These are phyloP conservation scores for Synaphobranchus kaupii DNA, from an alignment of 2,797 vertebrate genomes.

Conservation along the genomic window DNA sequence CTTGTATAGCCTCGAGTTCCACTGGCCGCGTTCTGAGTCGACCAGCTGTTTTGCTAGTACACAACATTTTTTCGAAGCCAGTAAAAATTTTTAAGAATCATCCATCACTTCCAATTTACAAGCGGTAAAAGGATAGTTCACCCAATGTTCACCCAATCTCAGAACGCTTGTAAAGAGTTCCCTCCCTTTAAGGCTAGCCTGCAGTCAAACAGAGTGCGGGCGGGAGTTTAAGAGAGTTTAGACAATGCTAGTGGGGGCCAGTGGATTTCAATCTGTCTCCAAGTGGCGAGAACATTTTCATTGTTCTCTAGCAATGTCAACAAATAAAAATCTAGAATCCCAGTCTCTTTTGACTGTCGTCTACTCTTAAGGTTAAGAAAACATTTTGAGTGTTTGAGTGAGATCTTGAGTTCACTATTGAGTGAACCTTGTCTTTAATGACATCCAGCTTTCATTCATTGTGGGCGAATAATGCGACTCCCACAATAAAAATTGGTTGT, in stretches of 20 bases:
- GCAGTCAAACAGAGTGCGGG: neutral
- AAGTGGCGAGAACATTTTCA: neutral
- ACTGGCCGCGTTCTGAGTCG: neutral
- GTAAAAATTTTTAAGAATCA: neutral
- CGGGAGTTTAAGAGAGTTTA: neutral
- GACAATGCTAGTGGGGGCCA: neutral
- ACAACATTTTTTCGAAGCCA: neutral
- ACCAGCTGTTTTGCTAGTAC: neutral
- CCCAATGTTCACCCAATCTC: neutral
- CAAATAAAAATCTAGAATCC: neutral
- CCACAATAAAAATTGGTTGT: neutral
- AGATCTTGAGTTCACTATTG: neutral
- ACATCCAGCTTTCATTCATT: neutral
- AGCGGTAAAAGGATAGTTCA: neutral
- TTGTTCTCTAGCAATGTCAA: neutral
- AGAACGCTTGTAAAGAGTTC: neutral
- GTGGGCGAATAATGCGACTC: neutral
- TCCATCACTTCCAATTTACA: constrained; percentile 9
- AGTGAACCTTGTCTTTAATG: neutral
- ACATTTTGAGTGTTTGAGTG: neutral
- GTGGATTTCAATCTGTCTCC: neutral
- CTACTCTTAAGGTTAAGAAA: neutral
- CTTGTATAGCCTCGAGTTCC: neutral
- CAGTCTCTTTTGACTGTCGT: neutral
- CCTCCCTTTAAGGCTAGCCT: neutral